Conservation (phyloP, 2,888 invertebrate species). For the Dryococelus australis region DNA sequence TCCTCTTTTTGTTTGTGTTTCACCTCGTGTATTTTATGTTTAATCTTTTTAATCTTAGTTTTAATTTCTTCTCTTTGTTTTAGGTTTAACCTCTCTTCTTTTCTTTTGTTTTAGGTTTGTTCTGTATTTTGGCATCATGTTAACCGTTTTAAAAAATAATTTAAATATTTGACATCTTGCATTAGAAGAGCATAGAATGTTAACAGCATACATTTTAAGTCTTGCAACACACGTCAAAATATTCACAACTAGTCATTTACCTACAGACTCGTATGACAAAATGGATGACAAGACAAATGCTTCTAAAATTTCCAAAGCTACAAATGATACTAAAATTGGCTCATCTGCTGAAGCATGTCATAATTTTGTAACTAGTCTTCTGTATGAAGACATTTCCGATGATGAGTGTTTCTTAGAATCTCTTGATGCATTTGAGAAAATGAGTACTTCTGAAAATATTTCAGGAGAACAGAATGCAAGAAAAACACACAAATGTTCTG, state of each 20-base stretch:
- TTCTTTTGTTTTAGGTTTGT: background rate
- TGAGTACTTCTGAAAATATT: background rate
- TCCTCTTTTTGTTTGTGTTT: too few relatives aligned
- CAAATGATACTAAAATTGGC: background rate
- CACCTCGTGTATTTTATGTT: too few relatives aligned
- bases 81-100: background rate
- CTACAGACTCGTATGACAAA: background rate
- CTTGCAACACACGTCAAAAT: background rate
- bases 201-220: background rate
- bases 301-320: background rate
- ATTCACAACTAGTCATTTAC: background rate
- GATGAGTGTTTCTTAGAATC: background rate
- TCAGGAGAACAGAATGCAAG: background rate
- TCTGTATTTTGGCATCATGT: background rate
- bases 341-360: background rate
- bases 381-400: background rate
- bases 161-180: background rate
- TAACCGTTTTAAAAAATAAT: background rate
- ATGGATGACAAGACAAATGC: background rate
- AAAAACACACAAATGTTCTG: background rate
- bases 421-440: background rate
- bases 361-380: background rate
- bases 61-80: background rate
- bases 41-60: background rate
- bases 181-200: conserved; percentile 1